Evolutionary conservation across 2,113 vertebrate genomes (phyloP).

Genomic region (Gasterosteus aculeatus): DNA sequence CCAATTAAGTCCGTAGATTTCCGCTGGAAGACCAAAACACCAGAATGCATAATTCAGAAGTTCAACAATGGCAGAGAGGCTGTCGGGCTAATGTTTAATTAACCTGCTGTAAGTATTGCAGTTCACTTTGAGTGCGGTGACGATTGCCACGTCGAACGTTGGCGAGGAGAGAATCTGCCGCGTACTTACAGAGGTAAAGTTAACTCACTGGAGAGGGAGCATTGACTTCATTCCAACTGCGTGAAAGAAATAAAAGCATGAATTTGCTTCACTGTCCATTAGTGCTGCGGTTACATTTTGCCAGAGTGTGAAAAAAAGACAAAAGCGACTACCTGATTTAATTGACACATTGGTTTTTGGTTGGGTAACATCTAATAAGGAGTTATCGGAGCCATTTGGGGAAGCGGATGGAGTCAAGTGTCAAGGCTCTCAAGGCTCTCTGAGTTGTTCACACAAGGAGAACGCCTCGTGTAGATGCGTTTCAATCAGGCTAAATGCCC

Average conservation of each 20-base stretch:
- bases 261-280: slow-evolving; percentile 28
- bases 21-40: slow-evolving; percentile 20
- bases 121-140: slow-evolving; percentile 28
- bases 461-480: not conserved
- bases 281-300: slow-evolving; percentile 18
- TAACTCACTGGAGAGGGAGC: slow-evolving; percentile 14
- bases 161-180: slow-evolving; percentile 12
- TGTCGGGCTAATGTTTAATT: slow-evolving; percentile 49
- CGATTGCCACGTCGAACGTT: not conserved
- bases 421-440: too few species aligned
- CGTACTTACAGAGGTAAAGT: slow-evolving; percentile 22
- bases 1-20: slow-evolving; percentile 44
- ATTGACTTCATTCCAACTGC: slow-evolving; percentile 25
- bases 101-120: slow-evolving; percentile 38
- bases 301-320: slow-evolving; percentile 4
- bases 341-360: slow-evolving; percentile 18
- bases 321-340: slow-evolving; percentile 2
- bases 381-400: not conserved
- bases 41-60: slow-evolving; percentile 28
- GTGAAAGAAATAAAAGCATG: slow-evolving; percentile 11
- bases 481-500: not conserved
- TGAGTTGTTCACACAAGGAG: not conserved
- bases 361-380: slow-evolving; percentile 2
- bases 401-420: not conserved
- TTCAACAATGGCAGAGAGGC: slow-evolving; percentile 41